Base-by-base conservation (phyloP, 2,888 invertebrate genomes). In the Trypoxylon attenuatum region DNA sequence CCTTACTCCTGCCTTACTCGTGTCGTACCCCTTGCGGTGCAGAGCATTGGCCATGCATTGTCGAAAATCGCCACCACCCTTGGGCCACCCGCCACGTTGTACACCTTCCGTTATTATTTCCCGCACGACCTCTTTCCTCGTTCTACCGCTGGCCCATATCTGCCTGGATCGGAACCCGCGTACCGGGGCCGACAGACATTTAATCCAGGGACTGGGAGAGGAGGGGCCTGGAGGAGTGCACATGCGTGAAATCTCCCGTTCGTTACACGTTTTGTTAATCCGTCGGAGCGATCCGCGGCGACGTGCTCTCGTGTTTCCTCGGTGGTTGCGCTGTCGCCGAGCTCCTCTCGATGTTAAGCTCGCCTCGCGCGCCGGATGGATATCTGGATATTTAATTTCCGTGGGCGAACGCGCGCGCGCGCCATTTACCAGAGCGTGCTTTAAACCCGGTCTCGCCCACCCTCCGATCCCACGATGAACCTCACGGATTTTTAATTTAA, bases 181-280 rank as follows among this genome's bases (percentile, higher is more conserved):
- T 74, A 76, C 71, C 52, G 71, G 1, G 19, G 16, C 29, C 15
- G 16, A 50, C n/a, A n/a, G 78, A 80, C 76, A 79, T 79, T 81
- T 78, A 80, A 82, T 81, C 76, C 78, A 51, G 33, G 54, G 49
- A n/a, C n/a, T n/a, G n/a, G n/a, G n/a, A n/a, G n/a, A n/a, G n/a
- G n/a, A n/a, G n/a, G n/a, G n/a, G 0, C 10, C 13, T 10, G 13
- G n/a, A 10, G n/a, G 67, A 60, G 58, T 71, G 76, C 82, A 81
- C 84, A 78, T 81, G 83, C 84, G 81, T 82, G 77, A 78, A 78
- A 82, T 84, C 81, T 74, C 69, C 64, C 76, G 81, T 74, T 80
- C 73, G 78, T 79, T 82, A 78, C 64, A 47, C 79, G 77, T 82
- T 80, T 79, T 77, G 79, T 78, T 81, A 81, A 82, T 81, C 81